These are phyloP conservation scores for Climacteris rufus DNA, from an alignment of 2,113 vertebrate species.

Conservation along the genomic window DNA sequence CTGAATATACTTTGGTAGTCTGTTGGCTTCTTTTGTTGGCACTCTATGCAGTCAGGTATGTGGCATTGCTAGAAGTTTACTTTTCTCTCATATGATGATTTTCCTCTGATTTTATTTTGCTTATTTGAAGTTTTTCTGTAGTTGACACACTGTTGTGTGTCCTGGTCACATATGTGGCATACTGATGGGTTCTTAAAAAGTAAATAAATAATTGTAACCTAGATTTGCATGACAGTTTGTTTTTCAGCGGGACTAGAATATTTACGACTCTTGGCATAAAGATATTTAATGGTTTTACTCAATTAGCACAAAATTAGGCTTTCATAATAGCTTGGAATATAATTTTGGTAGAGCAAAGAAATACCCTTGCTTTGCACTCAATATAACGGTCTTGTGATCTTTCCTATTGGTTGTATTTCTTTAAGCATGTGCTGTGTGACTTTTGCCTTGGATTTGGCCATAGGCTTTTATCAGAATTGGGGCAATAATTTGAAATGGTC, in stretches of 20 bases:
- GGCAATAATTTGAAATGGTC: neutral
- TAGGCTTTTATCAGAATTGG: neutral
- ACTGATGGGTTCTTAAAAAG: neutral
- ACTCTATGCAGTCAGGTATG: neutral
- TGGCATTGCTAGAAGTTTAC: neutral
- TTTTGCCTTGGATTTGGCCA: neutral
- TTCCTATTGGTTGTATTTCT: neutral
- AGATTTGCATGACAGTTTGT: neutral
- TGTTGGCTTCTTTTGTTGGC: neutral
- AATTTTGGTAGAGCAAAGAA: neutral
- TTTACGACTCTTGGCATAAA: neutral
- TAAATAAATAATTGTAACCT: neutral
- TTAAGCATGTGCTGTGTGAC: neutral
- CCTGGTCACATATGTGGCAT: neutral
- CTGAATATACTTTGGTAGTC: neutral
- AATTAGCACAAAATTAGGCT: neutral
- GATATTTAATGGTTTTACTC: neutral
- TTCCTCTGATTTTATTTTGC: neutral
- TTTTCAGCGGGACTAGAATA: neutral
- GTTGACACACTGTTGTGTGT: neutral
- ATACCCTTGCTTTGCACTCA: neutral
- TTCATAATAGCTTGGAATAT: neutral
- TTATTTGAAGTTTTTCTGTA: neutral
- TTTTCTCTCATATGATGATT: neutral
- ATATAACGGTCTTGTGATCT: neutral